Conservation (phyloP, 1,140 invertebrate species). For the Teleogryllus occipitalis region DNA sequence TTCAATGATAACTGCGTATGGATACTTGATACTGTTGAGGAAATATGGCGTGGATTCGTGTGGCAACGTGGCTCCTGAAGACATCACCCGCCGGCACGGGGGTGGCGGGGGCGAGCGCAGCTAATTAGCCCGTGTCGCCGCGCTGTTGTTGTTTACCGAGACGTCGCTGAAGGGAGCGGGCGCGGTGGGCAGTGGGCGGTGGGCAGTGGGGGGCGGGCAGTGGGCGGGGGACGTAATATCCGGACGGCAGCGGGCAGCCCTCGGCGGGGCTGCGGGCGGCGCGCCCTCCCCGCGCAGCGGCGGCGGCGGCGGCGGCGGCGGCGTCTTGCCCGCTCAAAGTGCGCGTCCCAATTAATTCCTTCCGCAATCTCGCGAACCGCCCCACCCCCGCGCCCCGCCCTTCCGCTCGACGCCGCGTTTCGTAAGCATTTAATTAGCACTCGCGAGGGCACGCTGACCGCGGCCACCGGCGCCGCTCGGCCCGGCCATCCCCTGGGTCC, state of each 20-base stretch:
- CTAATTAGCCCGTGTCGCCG: background rate
- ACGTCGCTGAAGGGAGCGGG: background rate
- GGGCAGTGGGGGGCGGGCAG: background rate
- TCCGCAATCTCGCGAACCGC: slow-evolving; percentile 13
- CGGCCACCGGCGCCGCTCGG: background rate
- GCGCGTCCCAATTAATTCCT: slow-evolving; percentile 21
- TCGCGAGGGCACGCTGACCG: background rate
- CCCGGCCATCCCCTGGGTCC: no score
- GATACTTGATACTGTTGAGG: no score
- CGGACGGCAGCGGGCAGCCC: background rate
- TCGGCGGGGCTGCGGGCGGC: background rate
- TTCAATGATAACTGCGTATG: no score
- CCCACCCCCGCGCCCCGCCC: background rate
- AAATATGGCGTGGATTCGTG: no score
- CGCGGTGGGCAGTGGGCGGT: background rate
- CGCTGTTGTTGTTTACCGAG: background rate
- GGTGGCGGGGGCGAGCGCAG: background rate
- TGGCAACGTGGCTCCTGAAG: no score
- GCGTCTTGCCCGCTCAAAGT: slow-evolving; percentile 13
- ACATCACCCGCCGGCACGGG: no score
- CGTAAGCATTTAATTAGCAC: slow-evolving; percentile 22
- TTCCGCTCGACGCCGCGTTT: background rate
- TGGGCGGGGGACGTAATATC: background rate
- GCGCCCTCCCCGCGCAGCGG: background rate
- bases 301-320: background rate